phyloP scores from a whole-genome alignment of 2,797 vertebrate genomes.

The Odontamblyopus lacepedii region DNA sequence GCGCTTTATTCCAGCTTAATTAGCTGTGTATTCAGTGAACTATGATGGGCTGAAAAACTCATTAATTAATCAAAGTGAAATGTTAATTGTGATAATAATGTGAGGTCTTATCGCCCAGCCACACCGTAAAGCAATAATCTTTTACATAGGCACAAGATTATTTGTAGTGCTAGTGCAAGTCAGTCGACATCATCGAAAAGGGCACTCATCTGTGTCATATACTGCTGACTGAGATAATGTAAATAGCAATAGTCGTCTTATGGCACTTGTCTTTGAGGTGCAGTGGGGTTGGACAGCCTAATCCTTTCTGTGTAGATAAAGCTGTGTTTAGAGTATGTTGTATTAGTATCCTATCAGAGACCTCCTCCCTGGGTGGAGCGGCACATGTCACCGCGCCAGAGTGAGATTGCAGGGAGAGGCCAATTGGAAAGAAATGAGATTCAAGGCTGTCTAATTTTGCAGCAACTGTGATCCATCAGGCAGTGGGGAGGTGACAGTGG shows the following conservation, averaged over 20 bases:
- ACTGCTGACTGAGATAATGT: slow-evolving; percentile 76
- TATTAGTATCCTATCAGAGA: slow-evolving; percentile 68
- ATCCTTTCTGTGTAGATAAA: slow-evolving; percentile 73
- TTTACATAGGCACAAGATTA: slow-evolving; percentile 45
- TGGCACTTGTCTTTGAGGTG: slow-evolving; percentile 72
- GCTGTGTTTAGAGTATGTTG: slow-evolving; percentile 73
- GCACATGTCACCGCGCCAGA: slow-evolving; percentile 77
- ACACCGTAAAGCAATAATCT: slow-evolving; percentile 53
- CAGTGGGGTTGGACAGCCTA: slow-evolving; percentile 72
- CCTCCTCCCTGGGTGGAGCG: slow-evolving; percentile 55
- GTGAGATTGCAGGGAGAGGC: slow-evolving; percentile 91
- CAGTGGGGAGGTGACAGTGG: slow-evolving; percentile 97
- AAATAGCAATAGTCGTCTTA: slow-evolving; percentile 66
- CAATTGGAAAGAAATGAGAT: slow-evolving; percentile 99
- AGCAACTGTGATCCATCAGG: slow-evolving; percentile 99
- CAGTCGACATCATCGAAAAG: slow-evolving; percentile 69
- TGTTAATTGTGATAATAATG: slow-evolving; percentile 10
- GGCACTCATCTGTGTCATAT: slow-evolving; percentile 67
- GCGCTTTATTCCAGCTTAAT: slow-evolving; percentile 1
- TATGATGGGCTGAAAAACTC: slow-evolving; percentile 1
- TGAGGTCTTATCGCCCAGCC: slow-evolving; percentile 5
- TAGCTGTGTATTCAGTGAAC: slow-evolving; percentile 9
- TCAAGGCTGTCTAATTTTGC: slow-evolving; percentile 99
- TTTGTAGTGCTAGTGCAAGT: slow-evolving; percentile 63
- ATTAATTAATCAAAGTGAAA: slow-evolving; percentile 1